phyloP scores from a whole-genome alignment of 2,888 invertebrate genomes.

The Acronicta alni region DNA sequence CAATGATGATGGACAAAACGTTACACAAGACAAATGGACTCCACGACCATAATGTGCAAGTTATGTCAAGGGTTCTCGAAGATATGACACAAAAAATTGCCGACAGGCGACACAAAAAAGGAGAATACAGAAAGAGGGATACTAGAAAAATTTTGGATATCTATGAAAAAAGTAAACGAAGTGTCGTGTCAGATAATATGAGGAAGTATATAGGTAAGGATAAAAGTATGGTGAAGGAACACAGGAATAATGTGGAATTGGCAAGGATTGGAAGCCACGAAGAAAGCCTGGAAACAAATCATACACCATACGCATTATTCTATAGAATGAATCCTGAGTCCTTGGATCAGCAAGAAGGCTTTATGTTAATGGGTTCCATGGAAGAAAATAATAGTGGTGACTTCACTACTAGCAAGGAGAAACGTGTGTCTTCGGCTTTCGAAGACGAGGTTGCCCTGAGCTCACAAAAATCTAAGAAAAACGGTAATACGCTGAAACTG shows the following conservation, averaged over 20 bases:
- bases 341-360: slow-evolving; percentile 55
- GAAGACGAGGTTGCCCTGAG: slow-evolving; percentile 40
- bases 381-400: slow-evolving; percentile 42
- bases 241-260: slow-evolving; percentile 28
- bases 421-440: slow-evolving; percentile 30
- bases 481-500: slow-evolving; percentile 49
- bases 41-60: slow-evolving; percentile 52
- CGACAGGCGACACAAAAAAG: slow-evolving; percentile 51
- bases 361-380: slow-evolving; percentile 47
- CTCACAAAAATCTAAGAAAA: slow-evolving; percentile 36
- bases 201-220: slow-evolving; percentile 66
- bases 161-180: slow-evolving; percentile 55
- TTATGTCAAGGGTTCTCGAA: slow-evolving; percentile 55
- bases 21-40: slow-evolving; percentile 39
- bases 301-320: slow-evolving; percentile 73
- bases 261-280: slow-evolving; percentile 61
- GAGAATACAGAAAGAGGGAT: slow-evolving; percentile 60
- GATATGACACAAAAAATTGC: slow-evolving; percentile 57
- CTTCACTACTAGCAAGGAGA: slow-evolving; percentile 45
- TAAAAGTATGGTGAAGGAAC: slow-evolving; percentile 45
- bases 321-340: slow-evolving; percentile 70
- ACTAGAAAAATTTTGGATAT: slow-evolving; percentile 28
- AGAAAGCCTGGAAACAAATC: slow-evolving; percentile 56
- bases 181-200: slow-evolving; percentile 56
- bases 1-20: slow-evolving; percentile 48